Evolutionary conservation across 2,113 vertebrate species (phyloP).

Genomic region (Mormyrus lacerda): DNA sequence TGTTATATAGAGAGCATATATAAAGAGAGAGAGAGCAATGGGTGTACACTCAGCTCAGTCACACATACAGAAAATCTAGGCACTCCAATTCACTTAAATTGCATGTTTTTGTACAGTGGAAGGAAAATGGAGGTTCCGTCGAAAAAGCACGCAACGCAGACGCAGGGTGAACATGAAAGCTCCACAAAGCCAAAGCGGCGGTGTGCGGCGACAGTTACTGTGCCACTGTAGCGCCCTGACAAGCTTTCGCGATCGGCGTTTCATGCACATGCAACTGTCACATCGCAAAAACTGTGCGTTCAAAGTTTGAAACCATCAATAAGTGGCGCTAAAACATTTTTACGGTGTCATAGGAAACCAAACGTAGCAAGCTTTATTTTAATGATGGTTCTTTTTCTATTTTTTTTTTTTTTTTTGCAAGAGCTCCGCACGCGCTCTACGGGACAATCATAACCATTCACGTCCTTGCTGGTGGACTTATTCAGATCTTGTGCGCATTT

Average conservation of each 20-base stretch:
- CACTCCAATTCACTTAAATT: too few relatives aligned
- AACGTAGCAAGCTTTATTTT: neutral
- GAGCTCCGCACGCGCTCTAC: neutral
- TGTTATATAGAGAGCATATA: too few relatives aligned
- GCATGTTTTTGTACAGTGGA: neutral
- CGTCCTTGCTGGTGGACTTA: neutral
- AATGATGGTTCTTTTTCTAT: neutral
- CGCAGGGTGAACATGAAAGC: neutral
- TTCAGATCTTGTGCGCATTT: neutral
- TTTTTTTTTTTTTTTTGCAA: neutral
- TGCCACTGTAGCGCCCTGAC: neutral
- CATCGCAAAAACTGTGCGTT: neutral
- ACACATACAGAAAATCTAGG: neutral
- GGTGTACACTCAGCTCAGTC: neutral
- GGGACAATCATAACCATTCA: neutral
- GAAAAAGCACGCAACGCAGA: neutral
- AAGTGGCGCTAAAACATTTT: neutral
- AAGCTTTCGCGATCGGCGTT: neutral
- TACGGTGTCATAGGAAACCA: neutral
- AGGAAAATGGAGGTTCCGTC: neutral
- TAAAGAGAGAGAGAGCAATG: too few relatives aligned
- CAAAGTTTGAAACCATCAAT: neutral
- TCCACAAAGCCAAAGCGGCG: neutral
- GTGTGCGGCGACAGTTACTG: neutral
- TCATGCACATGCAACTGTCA: neutral